A percentile compares a stretch with the other conserved stretches of the same genome.
phyloP scores from a whole-genome alignment of 2,113 vertebrate species.

The Stegastes partitus region DNA sequence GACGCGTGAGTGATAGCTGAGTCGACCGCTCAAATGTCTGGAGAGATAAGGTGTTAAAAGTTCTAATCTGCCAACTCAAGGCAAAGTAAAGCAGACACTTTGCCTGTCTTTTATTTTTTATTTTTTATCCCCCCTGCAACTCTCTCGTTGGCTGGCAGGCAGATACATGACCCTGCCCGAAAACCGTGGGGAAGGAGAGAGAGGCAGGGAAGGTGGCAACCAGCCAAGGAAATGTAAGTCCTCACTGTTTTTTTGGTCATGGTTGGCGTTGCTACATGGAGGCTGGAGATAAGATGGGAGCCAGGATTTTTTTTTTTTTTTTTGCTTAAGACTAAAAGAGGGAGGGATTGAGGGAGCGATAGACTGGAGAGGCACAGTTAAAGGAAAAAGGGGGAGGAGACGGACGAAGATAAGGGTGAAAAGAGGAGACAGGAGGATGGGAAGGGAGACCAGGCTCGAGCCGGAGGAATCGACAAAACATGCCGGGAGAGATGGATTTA shows the following conservation, averaged over 20 bases:
- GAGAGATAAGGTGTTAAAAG: constrained; percentile 61
- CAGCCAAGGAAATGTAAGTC: constrained; percentile 71
- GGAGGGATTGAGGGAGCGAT: constrained; percentile 31
- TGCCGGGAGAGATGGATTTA: constrained; percentile 27
- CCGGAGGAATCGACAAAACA: constrained; percentile 33
- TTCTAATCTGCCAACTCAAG: constrained; percentile 56
- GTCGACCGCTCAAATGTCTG: constrained; percentile 27
- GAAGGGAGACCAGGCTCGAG: constrained; percentile 18
- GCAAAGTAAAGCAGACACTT: constrained; percentile 37
- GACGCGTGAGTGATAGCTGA: constrained; percentile 35
- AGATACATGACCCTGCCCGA: constrained; percentile 52
- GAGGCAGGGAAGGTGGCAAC: constrained; percentile 52
- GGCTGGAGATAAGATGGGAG: constrained; percentile 76
- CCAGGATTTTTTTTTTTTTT: constrained; percentile 54
- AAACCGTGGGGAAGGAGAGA: constrained; percentile 25
- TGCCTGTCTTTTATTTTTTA: constrained; percentile 9
- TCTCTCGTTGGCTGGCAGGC: constrained; percentile 48
- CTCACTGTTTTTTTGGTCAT: constrained; percentile 68
- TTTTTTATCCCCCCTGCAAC: constrained; percentile 15
- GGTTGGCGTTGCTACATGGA: constrained; percentile 73
- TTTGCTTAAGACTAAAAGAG: constrained; percentile 60
- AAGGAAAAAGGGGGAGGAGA: constrained; percentile 25
- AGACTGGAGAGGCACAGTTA: constrained; percentile 28
- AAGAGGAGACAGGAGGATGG: constrained; percentile 25
- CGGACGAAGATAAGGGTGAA: constrained; percentile 25